These are phyloP conservation scores for Rutpela maculata DNA, from an alignment of 2,888 invertebrate species.

Conservation along the genomic window DNA sequence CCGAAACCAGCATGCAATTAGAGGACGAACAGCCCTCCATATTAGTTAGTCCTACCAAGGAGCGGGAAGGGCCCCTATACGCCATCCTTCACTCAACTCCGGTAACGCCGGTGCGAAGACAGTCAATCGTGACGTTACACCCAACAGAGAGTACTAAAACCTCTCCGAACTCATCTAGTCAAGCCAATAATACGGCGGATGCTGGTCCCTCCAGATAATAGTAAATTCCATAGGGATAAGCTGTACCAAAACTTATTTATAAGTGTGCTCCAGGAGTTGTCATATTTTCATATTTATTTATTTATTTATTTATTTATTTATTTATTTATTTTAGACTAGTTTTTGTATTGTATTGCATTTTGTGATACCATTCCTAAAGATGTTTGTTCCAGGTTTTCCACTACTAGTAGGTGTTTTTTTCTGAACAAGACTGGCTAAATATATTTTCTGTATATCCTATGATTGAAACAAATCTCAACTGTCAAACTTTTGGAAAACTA, in stretches of 20 bases:
- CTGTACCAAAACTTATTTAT: constrained; percentile 36
- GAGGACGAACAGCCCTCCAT: constrained; percentile 77
- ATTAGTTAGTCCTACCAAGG: constrained; percentile 69
- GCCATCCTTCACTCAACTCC: constrained; percentile 71
- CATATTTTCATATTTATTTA: constrained; percentile 51
- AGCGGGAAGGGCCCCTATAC: constrained; percentile 70
- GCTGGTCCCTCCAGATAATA: constrained; percentile 66
- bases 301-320: constrained; percentile 58
- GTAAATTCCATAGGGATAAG: constrained; percentile 45
- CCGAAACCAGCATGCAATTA: constrained; percentile 82
- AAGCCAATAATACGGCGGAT: constrained; percentile 55
- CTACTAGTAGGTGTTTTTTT: background rate
- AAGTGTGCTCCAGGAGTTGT: constrained; percentile 31
- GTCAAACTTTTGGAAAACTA: too few species aligned
- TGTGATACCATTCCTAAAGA: background rate
- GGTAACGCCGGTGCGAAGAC: constrained; percentile 66
- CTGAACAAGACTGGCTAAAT: background rate
- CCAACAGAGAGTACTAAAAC: constrained; percentile 65
- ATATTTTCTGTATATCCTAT: too few species aligned
- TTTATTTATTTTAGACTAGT: constrained; percentile 42
- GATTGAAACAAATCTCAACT: too few species aligned
- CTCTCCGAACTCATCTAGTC: constrained; percentile 59
- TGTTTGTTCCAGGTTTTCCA: background rate
- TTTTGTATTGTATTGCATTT: constrained; percentile 21
- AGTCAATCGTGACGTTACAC: constrained; percentile 72